Base-by-base conservation (phyloP, 1,140 invertebrate species). In the Copidosoma floridanum region DNA sequence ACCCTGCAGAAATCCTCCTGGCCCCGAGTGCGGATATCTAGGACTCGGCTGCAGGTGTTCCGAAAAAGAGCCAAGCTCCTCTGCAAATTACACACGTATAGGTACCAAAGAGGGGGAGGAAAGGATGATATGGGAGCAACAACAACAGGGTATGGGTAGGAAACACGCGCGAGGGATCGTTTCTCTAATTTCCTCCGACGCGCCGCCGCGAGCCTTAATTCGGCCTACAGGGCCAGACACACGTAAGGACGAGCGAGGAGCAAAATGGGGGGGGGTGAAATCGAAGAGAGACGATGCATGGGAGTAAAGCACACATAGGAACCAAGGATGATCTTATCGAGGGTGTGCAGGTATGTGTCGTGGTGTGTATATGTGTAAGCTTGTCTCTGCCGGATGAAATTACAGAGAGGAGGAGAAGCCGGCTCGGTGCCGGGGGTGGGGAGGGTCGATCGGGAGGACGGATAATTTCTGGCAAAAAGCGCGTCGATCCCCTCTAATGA, bases 391-490 rank as follows among this genome's bases (percentile, higher is more conserved):
- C 29, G 56, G 37, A 51, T 51, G 38, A 52, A 59, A 59, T 59
- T 52, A 59, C 57, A 59, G 26, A 29, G 56, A 40, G 24, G 47
- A n/a, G 21, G 51, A 16, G 14, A 20, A 3, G 4, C 16, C 3
- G 14, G 20, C 21, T 10, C 37, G 24, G 14, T 23, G 32, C 16
- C 12, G n/a, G 12, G n/a, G 18, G 16, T 8, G 3, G 8, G 26
- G 14, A 12, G 14, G 47, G 27, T 11, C 57, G 57, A 59, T 59
- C 57, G 38, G 21, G 3, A 40, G 48, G 32, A 32, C 48, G 48
- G 57, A 59, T 59, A 59, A 59, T 59, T 52, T 59, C 57, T 38
- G 40, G 29, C 40, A 52, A 59, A 59, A 59, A 52, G 38, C 40
- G 27, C 57, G 48, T 59, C 40, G 48, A 59, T 59, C 50, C 48